A percentile compares a stretch with the other conserved stretches of the same genome.
These are phyloP conservation scores for Colletes latitarsis DNA, from an alignment of 1,140 invertebrate genomes.

Conservation along the genomic window DNA sequence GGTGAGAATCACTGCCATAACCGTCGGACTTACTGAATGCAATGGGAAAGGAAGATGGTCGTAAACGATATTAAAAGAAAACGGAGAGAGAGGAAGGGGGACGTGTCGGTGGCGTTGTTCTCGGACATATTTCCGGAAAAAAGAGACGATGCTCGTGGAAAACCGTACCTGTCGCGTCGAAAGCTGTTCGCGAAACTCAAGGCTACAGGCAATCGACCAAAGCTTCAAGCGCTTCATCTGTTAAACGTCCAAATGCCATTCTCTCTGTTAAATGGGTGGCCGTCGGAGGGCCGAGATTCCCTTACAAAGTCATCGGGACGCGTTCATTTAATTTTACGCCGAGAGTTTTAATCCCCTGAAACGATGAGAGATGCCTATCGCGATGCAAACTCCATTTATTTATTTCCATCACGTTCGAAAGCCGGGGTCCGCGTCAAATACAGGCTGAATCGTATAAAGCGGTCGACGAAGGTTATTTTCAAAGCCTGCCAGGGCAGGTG, in stretches of 20 bases:
- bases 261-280: constrained; percentile 1
- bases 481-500: not conserved
- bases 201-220: constrained; percentile 1
- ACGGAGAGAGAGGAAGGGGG: too few species aligned
- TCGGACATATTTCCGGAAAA: not conserved
- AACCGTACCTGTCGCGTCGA: not conserved
- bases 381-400: not conserved
- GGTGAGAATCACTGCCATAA: too few species aligned
- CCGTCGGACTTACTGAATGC: not conserved
- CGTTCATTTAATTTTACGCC: constrained; percentile 16
- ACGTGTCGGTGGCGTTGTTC: not conserved
- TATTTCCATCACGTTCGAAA: not conserved
- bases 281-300: not conserved
- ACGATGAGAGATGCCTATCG: not conserved
- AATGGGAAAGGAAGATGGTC: not conserved
- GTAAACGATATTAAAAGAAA: not conserved
- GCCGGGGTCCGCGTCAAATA: not conserved
- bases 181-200: not conserved
- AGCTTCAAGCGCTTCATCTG: constrained; percentile 16
- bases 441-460: not conserved
- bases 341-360: not conserved
- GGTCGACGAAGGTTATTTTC: not conserved
- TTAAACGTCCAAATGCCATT: constrained; percentile 22
- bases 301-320: not conserved
- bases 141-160: not conserved